Percentiles rank a stretch among this genome's conserved stretches.
Evolutionary conservation across 2,888 invertebrate species (phyloP).

Genomic region (Melikaiella ostensackeni): DNA sequence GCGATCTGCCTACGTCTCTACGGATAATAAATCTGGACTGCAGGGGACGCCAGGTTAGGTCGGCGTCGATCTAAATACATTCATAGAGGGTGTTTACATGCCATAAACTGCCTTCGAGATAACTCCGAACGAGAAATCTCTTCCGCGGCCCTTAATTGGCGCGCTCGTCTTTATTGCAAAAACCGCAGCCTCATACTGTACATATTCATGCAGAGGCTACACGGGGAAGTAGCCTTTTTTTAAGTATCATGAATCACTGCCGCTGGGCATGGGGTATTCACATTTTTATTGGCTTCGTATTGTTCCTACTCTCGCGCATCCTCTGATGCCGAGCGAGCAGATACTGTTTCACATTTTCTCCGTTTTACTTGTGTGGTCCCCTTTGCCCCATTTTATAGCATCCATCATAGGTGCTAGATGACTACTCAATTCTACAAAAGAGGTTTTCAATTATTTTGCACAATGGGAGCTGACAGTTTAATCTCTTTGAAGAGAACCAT

Average conservation of each 20-base stretch:
- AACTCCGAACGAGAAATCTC: constrained; percentile 66
- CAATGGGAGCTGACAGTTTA: not conserved
- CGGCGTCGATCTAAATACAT: constrained; percentile 69
- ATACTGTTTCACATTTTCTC: constrained; percentile 18
- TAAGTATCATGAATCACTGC: constrained; percentile 40
- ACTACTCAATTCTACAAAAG: not conserved
- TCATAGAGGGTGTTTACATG: constrained; percentile 68
- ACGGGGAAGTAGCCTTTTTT: constrained; percentile 41
- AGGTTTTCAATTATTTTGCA: not conserved
- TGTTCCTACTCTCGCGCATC: constrained; percentile 23
- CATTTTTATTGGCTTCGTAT: constrained; percentile 36
- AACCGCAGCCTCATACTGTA: constrained; percentile 29
- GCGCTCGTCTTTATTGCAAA: constrained; percentile 44
- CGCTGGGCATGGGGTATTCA: constrained; percentile 37
- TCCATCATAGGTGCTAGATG: not conserved
- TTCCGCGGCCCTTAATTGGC: constrained; percentile 67
- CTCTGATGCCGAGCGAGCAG: constrained; percentile 3
- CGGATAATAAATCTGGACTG: constrained; percentile 59
- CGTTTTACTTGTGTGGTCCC: constrained; percentile 8
- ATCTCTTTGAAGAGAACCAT: not conserved
- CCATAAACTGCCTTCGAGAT: constrained; percentile 63
- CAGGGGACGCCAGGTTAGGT: constrained; percentile 56
- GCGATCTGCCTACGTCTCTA: constrained; percentile 61
- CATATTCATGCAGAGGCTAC: constrained; percentile 42
- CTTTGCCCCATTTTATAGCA: constrained; percentile 7